phyloP scores from a whole-genome alignment of 2,888 invertebrate species.

The Leptinotarsa tumamoca region DNA sequence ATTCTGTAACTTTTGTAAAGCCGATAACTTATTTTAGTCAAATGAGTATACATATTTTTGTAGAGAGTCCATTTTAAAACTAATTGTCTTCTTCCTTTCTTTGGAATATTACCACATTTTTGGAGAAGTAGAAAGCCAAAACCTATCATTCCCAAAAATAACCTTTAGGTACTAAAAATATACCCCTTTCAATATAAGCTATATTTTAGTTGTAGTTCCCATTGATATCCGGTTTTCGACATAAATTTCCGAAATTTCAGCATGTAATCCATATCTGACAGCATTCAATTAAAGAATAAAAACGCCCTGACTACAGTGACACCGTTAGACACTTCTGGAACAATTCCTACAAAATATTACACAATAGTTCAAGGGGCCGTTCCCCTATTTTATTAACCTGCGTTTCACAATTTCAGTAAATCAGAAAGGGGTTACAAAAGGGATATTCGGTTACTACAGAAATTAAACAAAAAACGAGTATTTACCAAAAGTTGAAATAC shows the following conservation, averaged over 20 bases:
- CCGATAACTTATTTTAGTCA: no score
- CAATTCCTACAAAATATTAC: slow-evolving; percentile 3
- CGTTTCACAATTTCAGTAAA: slow-evolving; percentile 15
- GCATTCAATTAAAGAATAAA: slow-evolving; percentile 16
- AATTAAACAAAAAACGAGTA: slow-evolving; percentile 16
- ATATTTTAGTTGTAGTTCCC: neutral
- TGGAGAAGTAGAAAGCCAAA: no score
- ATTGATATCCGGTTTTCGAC: slow-evolving; percentile 4
- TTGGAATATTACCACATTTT: no score
- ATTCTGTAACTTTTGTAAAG: no score
- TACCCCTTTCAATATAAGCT: no score
- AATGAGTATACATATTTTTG: no score
- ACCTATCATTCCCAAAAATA: no score
- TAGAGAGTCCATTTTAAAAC: no score
- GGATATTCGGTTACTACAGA: slow-evolving; percentile 11
- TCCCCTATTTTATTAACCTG: neutral
- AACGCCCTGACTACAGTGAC: slow-evolving; percentile 6
- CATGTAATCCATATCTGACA: slow-evolving; percentile 13
- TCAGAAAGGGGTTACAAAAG: slow-evolving; percentile 18
- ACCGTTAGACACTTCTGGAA: slow-evolving; percentile 23
- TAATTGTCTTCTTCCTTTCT: no score
- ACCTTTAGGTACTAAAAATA: no score
- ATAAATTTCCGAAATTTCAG: neutral
- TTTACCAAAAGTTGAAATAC: slow-evolving; percentile 21
- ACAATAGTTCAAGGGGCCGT: neutral